Conservation (phyloP, 2,888 invertebrate species). For the Globia sparganii region DNA sequence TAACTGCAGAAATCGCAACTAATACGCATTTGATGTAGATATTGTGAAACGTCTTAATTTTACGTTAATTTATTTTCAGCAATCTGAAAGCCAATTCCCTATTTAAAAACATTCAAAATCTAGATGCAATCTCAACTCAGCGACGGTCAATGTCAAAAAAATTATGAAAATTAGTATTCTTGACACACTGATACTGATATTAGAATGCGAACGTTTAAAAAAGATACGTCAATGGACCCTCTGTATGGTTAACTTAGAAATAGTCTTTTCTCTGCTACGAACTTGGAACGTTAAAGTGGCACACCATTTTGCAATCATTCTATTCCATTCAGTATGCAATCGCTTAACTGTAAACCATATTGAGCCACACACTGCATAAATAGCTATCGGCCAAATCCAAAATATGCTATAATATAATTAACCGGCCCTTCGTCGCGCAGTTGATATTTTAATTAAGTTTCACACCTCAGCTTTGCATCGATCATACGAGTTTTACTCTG, state of each 20-base stretch:
- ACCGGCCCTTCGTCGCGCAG: slow-evolving; percentile 21
- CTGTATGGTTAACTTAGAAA: not conserved
- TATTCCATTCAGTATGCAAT: too few species aligned
- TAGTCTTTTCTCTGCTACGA: not conserved
- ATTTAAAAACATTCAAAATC: too few species aligned
- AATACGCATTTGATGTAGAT: slow-evolving; percentile 22
- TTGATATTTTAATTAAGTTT: slow-evolving; percentile 79
- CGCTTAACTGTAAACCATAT: not conserved
- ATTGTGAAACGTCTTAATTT: slow-evolving; percentile 28
- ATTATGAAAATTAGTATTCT: not conserved
- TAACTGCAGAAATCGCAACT: slow-evolving; percentile 42
- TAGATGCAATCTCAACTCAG: not conserved
- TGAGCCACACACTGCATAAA: not conserved
- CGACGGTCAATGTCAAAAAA: not conserved
- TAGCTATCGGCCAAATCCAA: slow-evolving; percentile 4
- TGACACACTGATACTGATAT: not conserved
- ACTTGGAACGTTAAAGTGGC: not conserved
- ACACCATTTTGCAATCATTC: not conserved
- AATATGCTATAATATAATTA: not conserved
- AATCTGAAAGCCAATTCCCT: not conserved
- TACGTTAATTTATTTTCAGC: slow-evolving; percentile 8
- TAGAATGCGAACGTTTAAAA: not conserved
- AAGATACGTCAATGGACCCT: not conserved
- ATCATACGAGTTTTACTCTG: slow-evolving; percentile 74
- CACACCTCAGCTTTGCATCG: slow-evolving; percentile 59